These are phyloP conservation scores for Xenopus borealis DNA, from an alignment of 2,113 vertebrate species.

Conservation along the genomic window DNA sequence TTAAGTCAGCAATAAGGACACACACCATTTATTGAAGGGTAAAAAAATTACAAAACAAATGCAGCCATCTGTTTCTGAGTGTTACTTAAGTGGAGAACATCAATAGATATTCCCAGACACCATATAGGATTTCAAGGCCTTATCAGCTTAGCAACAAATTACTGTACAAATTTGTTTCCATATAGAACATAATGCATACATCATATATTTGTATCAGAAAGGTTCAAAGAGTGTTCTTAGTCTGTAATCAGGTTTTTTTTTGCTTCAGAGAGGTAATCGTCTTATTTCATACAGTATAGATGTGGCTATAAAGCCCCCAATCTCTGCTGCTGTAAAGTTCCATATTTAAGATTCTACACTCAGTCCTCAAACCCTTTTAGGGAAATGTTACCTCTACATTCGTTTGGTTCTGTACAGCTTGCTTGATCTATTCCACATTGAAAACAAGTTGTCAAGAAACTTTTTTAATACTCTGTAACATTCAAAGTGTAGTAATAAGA, in stretches of 20 bases:
- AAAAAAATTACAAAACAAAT: neutral
- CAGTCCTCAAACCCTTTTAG: neutral
- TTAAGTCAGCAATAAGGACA: neutral
- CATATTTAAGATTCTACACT: neutral
- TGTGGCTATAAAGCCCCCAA: neutral
- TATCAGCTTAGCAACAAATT: conserved; percentile 4
- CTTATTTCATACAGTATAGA: neutral
- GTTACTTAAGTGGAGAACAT: neutral
- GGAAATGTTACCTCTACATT: too few species aligned
- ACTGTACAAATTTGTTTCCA: too few species aligned
- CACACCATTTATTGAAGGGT: conserved; percentile 14
- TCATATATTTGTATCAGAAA: too few species aligned
- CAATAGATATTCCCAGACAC: neutral
- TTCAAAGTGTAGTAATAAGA: too few species aligned
- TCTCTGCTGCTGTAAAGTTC: neutral
- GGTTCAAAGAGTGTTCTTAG: neutral
- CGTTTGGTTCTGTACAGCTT: too few species aligned
- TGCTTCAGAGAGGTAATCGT: neutral
- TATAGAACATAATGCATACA: too few species aligned
- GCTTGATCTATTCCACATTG: too few species aligned
- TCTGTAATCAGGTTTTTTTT: neutral
- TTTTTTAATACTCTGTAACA: too few species aligned
- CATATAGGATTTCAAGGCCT: neutral
- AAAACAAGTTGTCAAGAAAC: too few species aligned
- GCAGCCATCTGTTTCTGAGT: conserved; percentile 11